These are phyloP conservation scores for Gopherus evgoodei DNA, from an alignment of 2,113 vertebrate species.

Conservation along the genomic window DNA sequence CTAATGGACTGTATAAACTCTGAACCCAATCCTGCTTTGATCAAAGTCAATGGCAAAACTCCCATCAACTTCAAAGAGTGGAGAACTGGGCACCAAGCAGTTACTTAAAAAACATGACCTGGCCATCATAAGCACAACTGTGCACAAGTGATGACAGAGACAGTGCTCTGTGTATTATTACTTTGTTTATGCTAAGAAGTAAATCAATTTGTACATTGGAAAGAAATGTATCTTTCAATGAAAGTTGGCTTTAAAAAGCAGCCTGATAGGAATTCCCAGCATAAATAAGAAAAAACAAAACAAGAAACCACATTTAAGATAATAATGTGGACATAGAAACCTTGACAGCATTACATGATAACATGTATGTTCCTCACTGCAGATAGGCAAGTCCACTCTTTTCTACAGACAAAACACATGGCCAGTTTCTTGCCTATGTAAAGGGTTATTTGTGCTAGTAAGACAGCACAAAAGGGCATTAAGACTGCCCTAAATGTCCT, in stretches of 20 bases:
- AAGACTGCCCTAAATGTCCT: not conserved
- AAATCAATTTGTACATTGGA: not conserved
- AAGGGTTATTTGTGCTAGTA: not conserved
- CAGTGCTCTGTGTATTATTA: fast-evolving
- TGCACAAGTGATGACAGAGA: not conserved
- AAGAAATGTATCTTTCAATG: not conserved
- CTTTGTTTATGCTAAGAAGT: not conserved
- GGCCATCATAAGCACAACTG: not conserved
- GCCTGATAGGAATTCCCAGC: not conserved
- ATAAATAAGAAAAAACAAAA: not conserved
- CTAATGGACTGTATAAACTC: not conserved
- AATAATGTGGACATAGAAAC: not conserved
- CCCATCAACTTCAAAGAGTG: not conserved
- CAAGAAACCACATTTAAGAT: not conserved
- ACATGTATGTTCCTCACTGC: not conserved
- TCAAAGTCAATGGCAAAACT: not conserved
- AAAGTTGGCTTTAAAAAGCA: not conserved
- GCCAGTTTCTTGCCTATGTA: not conserved
- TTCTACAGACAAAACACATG: not conserved
- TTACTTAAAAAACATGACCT: not conserved
- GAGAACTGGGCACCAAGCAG: not conserved
- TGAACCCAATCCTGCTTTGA: not conserved
- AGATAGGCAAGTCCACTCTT: not conserved
- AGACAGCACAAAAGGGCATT: not conserved
- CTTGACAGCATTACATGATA: not conserved